These are phyloP conservation scores for Cricetomys ansorgei DNA, from an alignment of 2,113 vertebrate genomes.

Conservation along the genomic window DNA sequence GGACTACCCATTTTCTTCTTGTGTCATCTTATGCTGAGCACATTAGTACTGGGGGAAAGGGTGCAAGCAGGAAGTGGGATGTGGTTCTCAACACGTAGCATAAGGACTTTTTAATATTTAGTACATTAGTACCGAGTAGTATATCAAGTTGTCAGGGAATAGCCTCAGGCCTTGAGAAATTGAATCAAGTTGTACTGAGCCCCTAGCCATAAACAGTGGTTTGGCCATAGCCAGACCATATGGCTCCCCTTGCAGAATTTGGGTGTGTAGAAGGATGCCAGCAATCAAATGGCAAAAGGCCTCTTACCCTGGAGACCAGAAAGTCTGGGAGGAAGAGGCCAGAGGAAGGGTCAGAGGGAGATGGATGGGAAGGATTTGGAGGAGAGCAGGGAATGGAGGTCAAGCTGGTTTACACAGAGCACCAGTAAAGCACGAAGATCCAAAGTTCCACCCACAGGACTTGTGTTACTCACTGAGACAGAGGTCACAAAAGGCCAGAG, in stretches of 20 bases:
- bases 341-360: neutral
- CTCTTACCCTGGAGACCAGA: neutral
- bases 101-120: neutral
- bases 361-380: neutral
- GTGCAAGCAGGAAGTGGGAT: neutral
- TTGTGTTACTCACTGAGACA: neutral
- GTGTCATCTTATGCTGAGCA: neutral
- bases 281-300: neutral
- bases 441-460: neutral
- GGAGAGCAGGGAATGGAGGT: neutral
- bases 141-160: too few species aligned
- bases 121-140: too few species aligned
- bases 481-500: neutral
- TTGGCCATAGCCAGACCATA: neutral
- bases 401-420: neutral
- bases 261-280: neutral
- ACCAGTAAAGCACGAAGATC: neutral
- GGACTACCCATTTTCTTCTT: neutral
- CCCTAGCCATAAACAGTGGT: neutral
- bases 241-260: neutral
- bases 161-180: neutral
- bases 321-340: neutral
- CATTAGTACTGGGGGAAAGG: too few species aligned
- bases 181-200: neutral
- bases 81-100: neutral